Evolutionary conservation across 2,888 invertebrate species (phyloP).

Genomic region (Cabera pusaria): DNA sequence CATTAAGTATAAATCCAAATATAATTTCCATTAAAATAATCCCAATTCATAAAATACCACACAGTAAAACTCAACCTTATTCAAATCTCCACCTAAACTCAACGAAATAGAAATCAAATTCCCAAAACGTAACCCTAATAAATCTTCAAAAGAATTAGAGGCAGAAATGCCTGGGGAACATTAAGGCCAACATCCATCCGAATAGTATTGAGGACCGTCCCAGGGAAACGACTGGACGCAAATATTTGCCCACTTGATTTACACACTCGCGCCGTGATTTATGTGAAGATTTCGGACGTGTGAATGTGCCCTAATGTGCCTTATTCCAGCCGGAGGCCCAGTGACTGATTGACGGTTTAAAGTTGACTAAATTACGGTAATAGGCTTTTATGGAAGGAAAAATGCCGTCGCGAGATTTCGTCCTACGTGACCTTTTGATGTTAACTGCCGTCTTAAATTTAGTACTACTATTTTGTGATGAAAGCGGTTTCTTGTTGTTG

Average conservation of each 20-base stretch:
- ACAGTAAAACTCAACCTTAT: constrained; percentile 3
- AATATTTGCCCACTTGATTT: constrained; percentile 38
- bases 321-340: constrained; percentile 42
- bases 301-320: constrained; percentile 51
- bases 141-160: constrained; percentile 20
- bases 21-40: too few species aligned
- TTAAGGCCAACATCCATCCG: constrained; percentile 27
- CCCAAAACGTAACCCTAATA: constrained; percentile 13
- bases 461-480: too few species aligned
- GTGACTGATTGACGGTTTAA: constrained; percentile 35
- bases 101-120: constrained; percentile 21
- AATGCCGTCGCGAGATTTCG: too few species aligned
- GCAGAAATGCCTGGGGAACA: constrained; percentile 21
- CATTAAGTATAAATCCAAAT: too few species aligned
- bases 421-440: too few species aligned
- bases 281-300: constrained; percentile 39
- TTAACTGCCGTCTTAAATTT: too few species aligned
- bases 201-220: constrained; percentile 23
- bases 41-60: too few species aligned
- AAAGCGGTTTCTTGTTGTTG: too few species aligned
- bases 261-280: constrained; percentile 40
- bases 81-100: constrained; percentile 1
- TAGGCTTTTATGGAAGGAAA: neutral
- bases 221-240: constrained; percentile 24
- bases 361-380: constrained; percentile 4